Evolutionary conservation across 2,888 invertebrate genomes (phyloP).

Genomic region (Gari tellinella): DNA sequence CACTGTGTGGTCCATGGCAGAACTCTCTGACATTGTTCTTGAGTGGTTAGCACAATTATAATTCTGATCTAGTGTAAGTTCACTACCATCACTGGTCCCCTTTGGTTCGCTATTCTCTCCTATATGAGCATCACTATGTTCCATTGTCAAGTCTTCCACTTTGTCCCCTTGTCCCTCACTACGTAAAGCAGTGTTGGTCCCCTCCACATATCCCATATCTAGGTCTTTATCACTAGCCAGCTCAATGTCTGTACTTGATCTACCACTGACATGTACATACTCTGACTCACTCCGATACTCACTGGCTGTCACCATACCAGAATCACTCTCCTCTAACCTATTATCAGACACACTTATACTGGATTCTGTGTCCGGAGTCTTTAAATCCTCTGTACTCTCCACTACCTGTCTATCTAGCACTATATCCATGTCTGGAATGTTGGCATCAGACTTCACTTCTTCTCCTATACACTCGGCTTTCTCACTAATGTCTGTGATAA

Average conservation of each 20-base stretch:
- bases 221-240: conserved; percentile 17
- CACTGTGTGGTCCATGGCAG: neutral
- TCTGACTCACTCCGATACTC: conserved; percentile 31
- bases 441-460: conserved; percentile 2
- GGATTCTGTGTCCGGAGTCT: conserved; percentile 45
- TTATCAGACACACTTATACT: conserved; percentile 36
- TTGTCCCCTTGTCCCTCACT: conserved; percentile 10
- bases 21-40: neutral
- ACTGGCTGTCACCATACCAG: conserved; percentile 40
- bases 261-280: conserved; percentile 23
- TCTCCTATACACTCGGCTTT: no score
- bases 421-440: no score
- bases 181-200: neutral
- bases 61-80: neutral
- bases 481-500: no score
- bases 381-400: conserved; percentile 1
- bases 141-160: conserved; percentile 11
- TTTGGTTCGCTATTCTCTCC: conserved; percentile 12
- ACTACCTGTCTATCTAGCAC: no score
- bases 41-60: neutral
- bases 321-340: conserved; percentile 36
- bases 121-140: conserved; percentile 37
- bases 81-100: neutral
- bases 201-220: conserved; percentile 14
- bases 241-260: conserved; percentile 33